Evolutionary conservation across 1,140 invertebrate genomes (phyloP), one percentile per base, ranked within the genome.

Genomic region (Macrobrachium rosenbergii): DNA sequence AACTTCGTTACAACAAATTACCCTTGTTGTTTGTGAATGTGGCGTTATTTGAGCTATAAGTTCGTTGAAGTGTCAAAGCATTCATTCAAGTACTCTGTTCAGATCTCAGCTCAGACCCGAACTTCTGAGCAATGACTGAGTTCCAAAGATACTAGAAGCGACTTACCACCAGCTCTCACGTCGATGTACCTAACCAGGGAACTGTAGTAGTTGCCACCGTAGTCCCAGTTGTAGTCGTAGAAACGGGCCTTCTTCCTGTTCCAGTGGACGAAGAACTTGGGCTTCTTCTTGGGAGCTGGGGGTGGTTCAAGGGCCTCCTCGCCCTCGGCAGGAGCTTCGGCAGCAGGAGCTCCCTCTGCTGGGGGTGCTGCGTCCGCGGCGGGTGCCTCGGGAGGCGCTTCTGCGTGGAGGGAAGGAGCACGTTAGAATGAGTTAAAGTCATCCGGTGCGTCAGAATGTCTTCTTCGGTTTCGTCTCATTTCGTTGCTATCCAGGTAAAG

Each of bases 201-300:
- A 72, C 85, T 88, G 86, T 89, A 89, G 77, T 89, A 88, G 78
- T 86, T 89, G 78, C 80, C 81, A 14, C 89, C 89, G 86, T 89
- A 89, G 86, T 89, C 89, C 79, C 87, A 89, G 89, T 89, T 89
- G 89, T 89, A 89, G 86, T 89, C 89, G 83, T 89, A 89, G 86
- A 89, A 89, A 45, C 82, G 87, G 45, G 89, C 67, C 83, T 89
- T 89, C 69, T 87, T 82, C 75, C 89, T 78, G 82, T 88, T 86
- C 89, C 89, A 89, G 89, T 89, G 89, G 6, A 89, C 85, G 82
- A 89, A 89, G 86, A 89, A 89, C 82, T 89, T 88, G 69, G 89
- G 89, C 73, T 88, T 89, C 81, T 87, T 87, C 82, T 89, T 89
- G n/a, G 89, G 89, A 19, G 86, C 82, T 59, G 89, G 89, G 52